Base-by-base conservation (phyloP, 1,140 invertebrate species). In the Drosophila nasuta region DNA sequence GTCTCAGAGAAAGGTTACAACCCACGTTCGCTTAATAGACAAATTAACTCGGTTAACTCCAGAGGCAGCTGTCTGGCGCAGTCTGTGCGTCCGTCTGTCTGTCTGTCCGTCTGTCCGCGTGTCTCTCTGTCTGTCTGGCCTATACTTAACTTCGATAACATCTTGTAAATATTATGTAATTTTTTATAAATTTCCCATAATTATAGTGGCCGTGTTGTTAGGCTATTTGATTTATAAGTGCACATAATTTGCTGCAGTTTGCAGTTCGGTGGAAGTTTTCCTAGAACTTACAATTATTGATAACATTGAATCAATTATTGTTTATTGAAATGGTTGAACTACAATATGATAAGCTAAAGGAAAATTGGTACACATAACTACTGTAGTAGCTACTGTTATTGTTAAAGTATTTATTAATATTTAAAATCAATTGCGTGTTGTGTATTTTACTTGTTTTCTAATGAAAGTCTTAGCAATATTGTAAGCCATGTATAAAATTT, bases 101-200 rank as follows among this genome's bases (percentile, higher is more conserved):
- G 54, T 60, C 59, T 49, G 48, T 30, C 58, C 30, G 30, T 69
- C 1, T 38, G 33, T 72, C 60, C 59, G 62, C 41, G 48, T 11
- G 57, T 13, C 43, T 13, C 28, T 15, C 13, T 46, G 11, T 13
- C 30, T 59, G 62, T 46, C 59, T 65, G 25, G 58, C 56, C 82
- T 67, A 75, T 79, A 77, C 62, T 72, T 82, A 75, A n/a, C 43
- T 56, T 58, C 77, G 83, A 88, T 88, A 88, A 88, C 83, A 87
- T 87, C 83, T 88, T 88, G 83, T 88, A 88, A 88, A 88, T 88
- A 88, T 88, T 88, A 74, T 88, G 83, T 88, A 88, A 88, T 88
- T 88, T 87, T 88, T 82, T 78, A 79, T 79, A 82, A 82, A 82
- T 80, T 88, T 82, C 67, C 71, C 70, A 78, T 88, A 88, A 88